Base-by-base conservation (phyloP, 2,113 vertebrate genomes). In the Menura novaehollandiae region DNA sequence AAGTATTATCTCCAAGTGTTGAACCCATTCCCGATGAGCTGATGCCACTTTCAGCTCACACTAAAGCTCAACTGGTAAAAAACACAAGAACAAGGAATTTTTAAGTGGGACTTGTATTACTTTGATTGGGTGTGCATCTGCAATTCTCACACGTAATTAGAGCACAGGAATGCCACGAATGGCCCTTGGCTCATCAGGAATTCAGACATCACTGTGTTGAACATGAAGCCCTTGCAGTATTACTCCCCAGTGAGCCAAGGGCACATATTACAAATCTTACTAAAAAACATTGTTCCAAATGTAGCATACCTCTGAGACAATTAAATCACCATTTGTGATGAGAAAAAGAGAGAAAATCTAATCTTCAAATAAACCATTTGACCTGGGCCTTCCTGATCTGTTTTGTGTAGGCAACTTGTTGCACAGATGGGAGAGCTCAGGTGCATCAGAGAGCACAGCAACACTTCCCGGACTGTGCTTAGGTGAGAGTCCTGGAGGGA, bases 141-240 rank as follows among this genome's bases (percentile, higher is more conserved):
- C 56, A 86, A 75, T 84, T 85, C 11, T 2, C 23, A 24, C 32
- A 44, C 11, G 8, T 68, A 84, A 77, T 71, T 43, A 67, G 32
- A 79, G 76, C 81, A 53, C 47, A 80, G 64, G 68, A 75, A 75
- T 64, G n/a, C 32, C 41, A 37, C 44, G 27, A 67, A 47, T 87
- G 90, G 86, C 83, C 76, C 80, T 86, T 60, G 41, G 84, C 83
- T 94, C 68, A 68, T 92, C 86, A 90, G 60, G 87, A 93, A 91
- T 95, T 83, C 88, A 95, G 69, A 63, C 39, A 72, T 44, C 21
- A 21, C 3, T 2, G 16, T 56, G 44, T 49, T 44, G 47, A 72
- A 75, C 81, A 79, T 41, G 76, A 86, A 93, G 21, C 24, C 28
- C n/a, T 67, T 39, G 44, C 64, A 78, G 37, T 30, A 71, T 88